These are phyloP conservation scores for Drosophila anceps DNA, from an alignment of 2,888 invertebrate species.

Conservation along the genomic window DNA sequence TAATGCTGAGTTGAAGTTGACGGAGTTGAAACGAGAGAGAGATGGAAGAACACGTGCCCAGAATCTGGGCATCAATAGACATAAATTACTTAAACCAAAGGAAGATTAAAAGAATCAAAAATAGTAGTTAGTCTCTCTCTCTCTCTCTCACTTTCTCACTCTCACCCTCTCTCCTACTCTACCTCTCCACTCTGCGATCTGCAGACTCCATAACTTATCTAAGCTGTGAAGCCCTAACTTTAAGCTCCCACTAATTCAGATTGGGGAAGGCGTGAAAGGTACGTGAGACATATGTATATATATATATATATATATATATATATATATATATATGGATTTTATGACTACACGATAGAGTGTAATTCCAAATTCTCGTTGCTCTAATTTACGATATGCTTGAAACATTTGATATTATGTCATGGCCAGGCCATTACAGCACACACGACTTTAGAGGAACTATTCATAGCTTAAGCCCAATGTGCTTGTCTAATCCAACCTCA, in stretches of 20 bases:
- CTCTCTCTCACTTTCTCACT: background rate
- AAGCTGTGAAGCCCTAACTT: background rate
- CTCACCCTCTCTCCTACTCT: background rate
- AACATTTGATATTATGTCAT: conserved; percentile 2
- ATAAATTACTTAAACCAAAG: no score
- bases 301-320: background rate
- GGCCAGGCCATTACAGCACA: background rate
- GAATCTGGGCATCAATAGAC: no score
- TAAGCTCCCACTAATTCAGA: background rate
- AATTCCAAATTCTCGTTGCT: background rate
- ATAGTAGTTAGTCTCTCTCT: background rate
- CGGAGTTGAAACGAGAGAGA: background rate
- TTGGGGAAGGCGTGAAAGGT: background rate
- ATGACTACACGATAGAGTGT: background rate
- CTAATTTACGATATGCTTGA: conserved; percentile 2
- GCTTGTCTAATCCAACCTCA: background rate
- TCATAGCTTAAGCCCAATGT: background rate
- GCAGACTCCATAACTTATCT: background rate
- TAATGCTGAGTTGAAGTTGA: background rate
- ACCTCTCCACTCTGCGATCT: background rate
- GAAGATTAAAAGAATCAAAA: no score
- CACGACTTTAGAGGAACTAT: conserved; percentile 1
- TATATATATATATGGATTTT: background rate
- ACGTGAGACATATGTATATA: background rate
- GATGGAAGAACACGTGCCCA: background rate